These are phyloP conservation scores for Emydura subglobosa DNA, from an alignment of 2,113 vertebrate species.

Conservation along the genomic window DNA sequence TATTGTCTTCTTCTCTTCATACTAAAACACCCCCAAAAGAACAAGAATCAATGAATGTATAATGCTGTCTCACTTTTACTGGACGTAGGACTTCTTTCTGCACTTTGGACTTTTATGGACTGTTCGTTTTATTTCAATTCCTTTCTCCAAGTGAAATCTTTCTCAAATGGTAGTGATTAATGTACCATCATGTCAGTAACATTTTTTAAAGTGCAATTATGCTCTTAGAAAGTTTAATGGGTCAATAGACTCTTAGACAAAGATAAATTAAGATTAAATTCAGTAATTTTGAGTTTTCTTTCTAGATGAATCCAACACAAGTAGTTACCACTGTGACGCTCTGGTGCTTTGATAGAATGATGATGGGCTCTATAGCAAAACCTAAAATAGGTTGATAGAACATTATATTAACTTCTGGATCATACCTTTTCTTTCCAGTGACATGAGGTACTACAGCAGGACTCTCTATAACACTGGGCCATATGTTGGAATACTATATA, in stretches of 20 bases:
- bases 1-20: slow-evolving; percentile 86
- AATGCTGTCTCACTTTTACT: slow-evolving; percentile 86
- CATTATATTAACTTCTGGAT: neutral
- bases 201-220: slow-evolving; percentile 76
- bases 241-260: slow-evolving; percentile 62
- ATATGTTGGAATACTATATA: rapidly evolving
- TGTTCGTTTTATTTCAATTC: slow-evolving; percentile 82
- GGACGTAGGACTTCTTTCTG: slow-evolving; percentile 76
- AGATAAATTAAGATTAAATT: slow-evolving; percentile 79
- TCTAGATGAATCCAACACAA: neutral
- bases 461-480: neutral
- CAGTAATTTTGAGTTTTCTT: slow-evolving; percentile 39
- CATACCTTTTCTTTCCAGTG: neutral
- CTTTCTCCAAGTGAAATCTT: slow-evolving; percentile 74
- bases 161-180: slow-evolving; percentile 74
- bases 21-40: slow-evolving; percentile 84
- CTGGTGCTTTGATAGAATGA: neutral
- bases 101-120: slow-evolving; percentile 76
- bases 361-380: neutral
- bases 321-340: neutral
- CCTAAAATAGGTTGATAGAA: neutral
- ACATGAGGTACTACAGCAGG: neutral
- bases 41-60: slow-evolving; percentile 92
- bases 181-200: slow-evolving; percentile 68
- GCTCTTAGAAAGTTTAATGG: slow-evolving; percentile 60